Base-by-base conservation (phyloP, 2,113 vertebrate species). In the Anolis carolinensis region DNA sequence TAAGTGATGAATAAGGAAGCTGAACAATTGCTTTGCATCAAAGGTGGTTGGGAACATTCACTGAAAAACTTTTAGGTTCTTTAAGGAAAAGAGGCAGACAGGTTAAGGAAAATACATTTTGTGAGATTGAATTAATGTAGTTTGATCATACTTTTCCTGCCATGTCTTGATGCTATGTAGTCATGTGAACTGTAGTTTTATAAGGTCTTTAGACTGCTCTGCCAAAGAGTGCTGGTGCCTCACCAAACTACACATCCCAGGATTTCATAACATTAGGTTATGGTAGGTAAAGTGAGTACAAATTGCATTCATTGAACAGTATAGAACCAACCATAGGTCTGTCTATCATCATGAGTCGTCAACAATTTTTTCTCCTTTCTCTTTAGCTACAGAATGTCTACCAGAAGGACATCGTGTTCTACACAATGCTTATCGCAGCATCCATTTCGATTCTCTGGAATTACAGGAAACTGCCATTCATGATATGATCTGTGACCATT, bases 401-500 rank as follows among this genome's bases (percentile, higher is more conserved):
- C 94, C 95, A 0, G 95, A 92, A 0, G 97, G 97, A 75, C 97
- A 98, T 90, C 93, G 79, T 25, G 0, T 98, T 91, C 97, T 99
- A 7, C 95, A 87, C 92, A 95, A 96, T 36, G 97, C 97, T 4
- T 94, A 95, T 87, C 94, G 96, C 91, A 98, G 96, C 95, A 81
- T 95, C 75, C 85, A 84, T 85, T 98, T 98, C 90, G 96, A 97
- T 91, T 97, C 97, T 1, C 91, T 94, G 89, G 88, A 95, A 91
- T 95, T 97, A 84, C 97, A 97, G 93, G 93, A 93, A 84, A 96
- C 88, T 0, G 92, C 93, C 11, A 65, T 90, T 86, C 96, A 96
- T 92, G 96, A 97, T n/a, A 94, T 98, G 89, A 92, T 98, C 78
- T 98, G 97, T 85, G 97, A 99, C 95, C 97, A 97, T 92, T 97